These are phyloP conservation scores for Helicoverpa assulta DNA, from an alignment of 2,888 invertebrate species.

Conservation along the genomic window DNA sequence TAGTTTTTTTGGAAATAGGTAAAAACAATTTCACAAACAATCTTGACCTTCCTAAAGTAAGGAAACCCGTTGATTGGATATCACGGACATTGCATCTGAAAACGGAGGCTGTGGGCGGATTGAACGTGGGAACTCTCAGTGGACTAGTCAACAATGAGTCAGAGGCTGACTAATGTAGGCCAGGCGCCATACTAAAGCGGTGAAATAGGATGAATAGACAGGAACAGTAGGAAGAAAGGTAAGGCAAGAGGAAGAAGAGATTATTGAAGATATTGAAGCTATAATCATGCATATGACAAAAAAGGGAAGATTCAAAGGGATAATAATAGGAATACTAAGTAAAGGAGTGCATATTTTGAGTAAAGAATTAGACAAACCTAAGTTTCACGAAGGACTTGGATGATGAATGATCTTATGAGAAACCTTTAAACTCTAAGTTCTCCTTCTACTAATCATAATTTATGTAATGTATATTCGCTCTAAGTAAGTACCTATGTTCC, in stretches of 20 bases:
- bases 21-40: conserved; percentile 36
- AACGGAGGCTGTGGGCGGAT: conserved; percentile 71
- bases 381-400: no score
- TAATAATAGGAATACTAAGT: no score
- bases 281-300: no score
- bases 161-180: conserved; percentile 61
- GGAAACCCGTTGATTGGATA: conserved; percentile 68
- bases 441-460: conserved; percentile 6
- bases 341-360: no score
- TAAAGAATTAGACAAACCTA: no score
- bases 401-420: not conserved
- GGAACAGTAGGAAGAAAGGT: conserved; percentile 15
- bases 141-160: conserved; percentile 68
- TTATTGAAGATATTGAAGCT: no score
- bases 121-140: conserved; percentile 73
- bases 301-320: no score
- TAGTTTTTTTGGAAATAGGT: not conserved
- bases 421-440: not conserved
- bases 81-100: conserved; percentile 68
- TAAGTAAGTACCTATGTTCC: conserved; percentile 2
- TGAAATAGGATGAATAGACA: conserved; percentile 29
- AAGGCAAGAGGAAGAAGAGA: not conserved
- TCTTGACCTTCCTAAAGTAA: conserved; percentile 62
- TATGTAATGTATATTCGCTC: not conserved
- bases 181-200: conserved; percentile 55